phyloP scores from a whole-genome alignment of 1,140 invertebrate species.

The Nebria ingens region DNA sequence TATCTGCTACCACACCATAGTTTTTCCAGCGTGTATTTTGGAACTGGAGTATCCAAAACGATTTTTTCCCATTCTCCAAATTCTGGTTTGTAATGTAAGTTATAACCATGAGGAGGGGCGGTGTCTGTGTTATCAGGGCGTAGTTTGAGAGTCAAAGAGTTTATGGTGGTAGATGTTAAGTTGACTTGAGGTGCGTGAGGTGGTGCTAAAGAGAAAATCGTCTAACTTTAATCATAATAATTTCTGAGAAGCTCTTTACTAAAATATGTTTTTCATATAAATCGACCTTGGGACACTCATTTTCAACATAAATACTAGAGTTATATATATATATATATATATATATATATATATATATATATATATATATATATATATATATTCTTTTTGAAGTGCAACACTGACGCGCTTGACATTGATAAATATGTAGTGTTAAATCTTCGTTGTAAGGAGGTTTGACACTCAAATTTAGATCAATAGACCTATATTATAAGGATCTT shows the following conservation, averaged over 20 bases:
- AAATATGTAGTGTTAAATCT: too few relatives aligned
- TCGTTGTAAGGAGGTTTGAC: too few relatives aligned
- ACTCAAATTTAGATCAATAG: too few relatives aligned
- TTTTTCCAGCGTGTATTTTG: slow-evolving; percentile 77
- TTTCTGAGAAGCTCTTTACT: neutral
- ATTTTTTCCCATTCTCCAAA: slow-evolving; percentile 86
- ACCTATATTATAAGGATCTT: too few relatives aligned
- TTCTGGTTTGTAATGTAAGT: slow-evolving; percentile 86
- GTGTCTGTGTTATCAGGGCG: slow-evolving; percentile 63
- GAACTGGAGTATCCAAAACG: slow-evolving; percentile 61
- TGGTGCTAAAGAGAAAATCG: slow-evolving; percentile 45
- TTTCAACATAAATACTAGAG: too few relatives aligned
- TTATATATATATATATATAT: too few relatives aligned
- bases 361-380: too few relatives aligned
- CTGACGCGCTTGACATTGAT: too few relatives aligned
- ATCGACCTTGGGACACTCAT: too few relatives aligned
- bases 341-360: too few relatives aligned
- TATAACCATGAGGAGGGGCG: slow-evolving; percentile 73
- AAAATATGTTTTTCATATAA: too few relatives aligned
- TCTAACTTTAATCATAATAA: slow-evolving; percentile 13
- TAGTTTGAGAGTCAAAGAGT: slow-evolving; percentile 67
- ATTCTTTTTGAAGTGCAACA: too few relatives aligned
- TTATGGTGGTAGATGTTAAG: slow-evolving; percentile 69
- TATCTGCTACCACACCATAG: slow-evolving; percentile 84
- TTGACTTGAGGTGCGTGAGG: slow-evolving; percentile 69